Evolutionary conservation across 2,113 vertebrate genomes (phyloP).

Genomic region (Isichthys henryi): DNA sequence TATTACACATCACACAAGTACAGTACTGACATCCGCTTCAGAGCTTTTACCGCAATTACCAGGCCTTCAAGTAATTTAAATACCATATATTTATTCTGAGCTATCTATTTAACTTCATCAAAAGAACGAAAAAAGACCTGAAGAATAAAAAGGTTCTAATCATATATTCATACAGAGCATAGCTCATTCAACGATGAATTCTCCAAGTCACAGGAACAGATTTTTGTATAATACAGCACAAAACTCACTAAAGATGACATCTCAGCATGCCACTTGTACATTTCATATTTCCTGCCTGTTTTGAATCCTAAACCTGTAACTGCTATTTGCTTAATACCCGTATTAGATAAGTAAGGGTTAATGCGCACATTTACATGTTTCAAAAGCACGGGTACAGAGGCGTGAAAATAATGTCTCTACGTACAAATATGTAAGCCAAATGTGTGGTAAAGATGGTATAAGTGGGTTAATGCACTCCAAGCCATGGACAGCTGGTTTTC

Average conservation of each 20-base stretch:
- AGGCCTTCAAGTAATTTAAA: conserved; percentile 20
- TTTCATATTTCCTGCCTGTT: conserved; percentile 12
- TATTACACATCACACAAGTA: conserved; percentile 11
- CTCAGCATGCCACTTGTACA: background rate
- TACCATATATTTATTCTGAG: conserved; percentile 15
- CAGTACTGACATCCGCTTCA: conserved; percentile 10
- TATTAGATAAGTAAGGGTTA: background rate
- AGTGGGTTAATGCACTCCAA: background rate
- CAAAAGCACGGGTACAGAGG: background rate
- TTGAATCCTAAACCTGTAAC: conserved; percentile 8
- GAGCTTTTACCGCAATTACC: conserved; percentile 18
- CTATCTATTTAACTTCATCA: conserved; percentile 14
- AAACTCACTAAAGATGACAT: background rate
- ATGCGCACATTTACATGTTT: background rate
- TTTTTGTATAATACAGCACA: background rate
- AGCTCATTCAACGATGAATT: conserved; percentile 7
- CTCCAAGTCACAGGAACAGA: conserved; percentile 12
- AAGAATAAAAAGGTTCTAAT: conserved; percentile 15
- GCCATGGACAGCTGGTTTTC: background rate
- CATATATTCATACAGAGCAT: conserved; percentile 17
- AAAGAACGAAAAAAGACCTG: conserved; percentile 11
- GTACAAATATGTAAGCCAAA: background rate
- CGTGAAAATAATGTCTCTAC: background rate
- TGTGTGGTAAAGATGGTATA: background rate
- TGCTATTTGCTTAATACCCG: background rate